These are phyloP conservation scores for Scrobipalpa costella DNA, from an alignment of 2,888 invertebrate species.

Conservation along the genomic window DNA sequence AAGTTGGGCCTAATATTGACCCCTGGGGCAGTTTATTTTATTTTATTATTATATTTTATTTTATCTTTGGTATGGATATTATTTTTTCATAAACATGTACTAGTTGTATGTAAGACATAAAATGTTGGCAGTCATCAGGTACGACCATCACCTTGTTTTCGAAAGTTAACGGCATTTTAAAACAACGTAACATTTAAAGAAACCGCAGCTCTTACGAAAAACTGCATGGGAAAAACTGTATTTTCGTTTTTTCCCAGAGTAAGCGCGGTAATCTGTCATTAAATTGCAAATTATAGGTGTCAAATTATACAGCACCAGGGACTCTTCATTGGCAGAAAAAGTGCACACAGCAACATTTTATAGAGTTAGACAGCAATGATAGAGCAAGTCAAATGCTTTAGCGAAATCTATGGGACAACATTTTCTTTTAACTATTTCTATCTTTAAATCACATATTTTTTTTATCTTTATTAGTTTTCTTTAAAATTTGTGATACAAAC, in stretches of 20 bases:
- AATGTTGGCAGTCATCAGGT: no score
- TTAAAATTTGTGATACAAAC: no score
- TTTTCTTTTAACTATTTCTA: no score
- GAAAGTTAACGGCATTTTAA: background rate
- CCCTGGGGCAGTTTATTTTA: background rate
- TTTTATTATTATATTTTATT: no score
- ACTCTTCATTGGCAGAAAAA: conserved; percentile 25
- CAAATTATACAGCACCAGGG: conserved; percentile 37
- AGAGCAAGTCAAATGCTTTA: conserved; percentile 20
- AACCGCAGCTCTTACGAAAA: conserved; percentile 9
- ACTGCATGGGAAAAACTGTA: conserved; percentile 10
- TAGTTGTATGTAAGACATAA: no score
- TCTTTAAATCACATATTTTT: background rate
- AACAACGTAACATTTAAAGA: conserved; percentile 4
- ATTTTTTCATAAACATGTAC: no score
- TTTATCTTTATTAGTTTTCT: no score
- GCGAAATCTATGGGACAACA: background rate
- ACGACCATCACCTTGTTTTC: no score
- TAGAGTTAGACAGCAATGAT: conserved; percentile 20
- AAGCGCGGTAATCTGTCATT: conserved; percentile 30
- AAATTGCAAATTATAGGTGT: conserved; percentile 42
- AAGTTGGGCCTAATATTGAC: background rate
- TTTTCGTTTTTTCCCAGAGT: conserved; percentile 26
- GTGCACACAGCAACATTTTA: conserved; percentile 25
- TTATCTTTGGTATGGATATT: no score